Percentiles rank a stretch among this genome's conserved stretches.
Conservation (phyloP, 2,888 invertebrate species). For the Rhopalosiphum nymphaeae region DNA sequence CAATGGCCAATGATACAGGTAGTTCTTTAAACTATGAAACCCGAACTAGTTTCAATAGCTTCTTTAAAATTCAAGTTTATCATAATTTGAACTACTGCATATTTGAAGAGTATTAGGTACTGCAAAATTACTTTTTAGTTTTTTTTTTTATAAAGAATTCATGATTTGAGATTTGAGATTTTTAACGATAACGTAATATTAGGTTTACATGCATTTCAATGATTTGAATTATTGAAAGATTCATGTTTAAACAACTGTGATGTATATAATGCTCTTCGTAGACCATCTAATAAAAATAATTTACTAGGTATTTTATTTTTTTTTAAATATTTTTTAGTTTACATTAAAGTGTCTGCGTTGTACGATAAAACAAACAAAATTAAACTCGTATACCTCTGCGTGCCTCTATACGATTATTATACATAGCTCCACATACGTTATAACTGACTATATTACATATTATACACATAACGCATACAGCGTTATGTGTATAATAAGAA, state of each 20-base stretch:
- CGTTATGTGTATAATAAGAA: neutral
- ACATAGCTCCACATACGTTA: neutral
- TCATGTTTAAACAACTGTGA: neutral
- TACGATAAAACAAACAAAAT: slow-evolving; percentile 6
- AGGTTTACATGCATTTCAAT: neutral
- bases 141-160: neutral
- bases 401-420: neutral
- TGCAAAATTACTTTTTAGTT: neutral
- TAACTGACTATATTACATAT: neutral
- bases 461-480: neutral
- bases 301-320: neutral
- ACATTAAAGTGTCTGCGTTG: neutral
- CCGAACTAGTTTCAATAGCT: neutral
- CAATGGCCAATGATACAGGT: too few relatives aligned
- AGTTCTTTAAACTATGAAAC: neutral
- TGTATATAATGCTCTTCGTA: neutral
- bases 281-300: neutral
- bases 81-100: neutral
- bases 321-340: neutral
- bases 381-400: neutral
- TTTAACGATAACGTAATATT: neutral
- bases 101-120: neutral
- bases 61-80: neutral
- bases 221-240: neutral
- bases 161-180: neutral